phyloP scores from a whole-genome alignment of 2,797 vertebrate genomes.

The Triplophysa yarkandensis region DNA sequence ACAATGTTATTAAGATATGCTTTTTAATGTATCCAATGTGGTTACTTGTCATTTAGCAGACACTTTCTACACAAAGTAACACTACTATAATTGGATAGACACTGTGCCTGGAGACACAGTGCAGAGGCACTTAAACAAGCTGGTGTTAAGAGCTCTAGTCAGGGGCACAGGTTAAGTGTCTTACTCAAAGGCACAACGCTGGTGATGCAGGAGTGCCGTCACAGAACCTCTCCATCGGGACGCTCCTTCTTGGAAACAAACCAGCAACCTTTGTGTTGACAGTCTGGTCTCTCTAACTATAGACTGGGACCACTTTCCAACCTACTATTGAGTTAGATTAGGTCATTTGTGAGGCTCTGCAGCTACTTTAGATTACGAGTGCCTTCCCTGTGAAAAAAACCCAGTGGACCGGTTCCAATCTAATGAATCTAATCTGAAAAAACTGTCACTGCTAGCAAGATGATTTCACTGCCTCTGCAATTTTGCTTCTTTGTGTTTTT shows the following conservation, averaged over 20 bases:
- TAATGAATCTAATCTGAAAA: slow-evolving; percentile 44
- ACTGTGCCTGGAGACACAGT: slow-evolving; percentile 18
- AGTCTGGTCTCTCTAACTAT: background rate
- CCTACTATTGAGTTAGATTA: background rate
- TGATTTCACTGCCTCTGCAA: slow-evolving; percentile 42
- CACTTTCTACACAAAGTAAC: slow-evolving; percentile 31
- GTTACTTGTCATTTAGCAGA: slow-evolving; percentile 20
- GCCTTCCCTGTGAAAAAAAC: slow-evolving; percentile 29
- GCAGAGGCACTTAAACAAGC: slow-evolving; percentile 36
- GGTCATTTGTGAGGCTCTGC: background rate
- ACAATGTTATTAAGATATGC: slow-evolving; percentile 26
- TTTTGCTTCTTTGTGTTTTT: slow-evolving; percentile 35
- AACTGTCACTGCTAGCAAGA: slow-evolving; percentile 41
- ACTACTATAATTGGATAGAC: slow-evolving; percentile 36
- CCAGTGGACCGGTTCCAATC: slow-evolving; percentile 25
- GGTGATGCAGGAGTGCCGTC: slow-evolving; percentile 37
- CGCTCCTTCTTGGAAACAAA: slow-evolving; percentile 25
- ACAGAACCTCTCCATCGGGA: slow-evolving; percentile 44
- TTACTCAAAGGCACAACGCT: slow-evolving; percentile 32
- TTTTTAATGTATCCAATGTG: slow-evolving; percentile 26
- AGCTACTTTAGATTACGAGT: slow-evolving; percentile 4
- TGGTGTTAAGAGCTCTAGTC: slow-evolving; percentile 40
- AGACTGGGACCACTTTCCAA: background rate
- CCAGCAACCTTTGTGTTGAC: slow-evolving; percentile 20
- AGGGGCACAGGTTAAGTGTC: slow-evolving; percentile 46